phyloP scores from a whole-genome alignment of 1,140 invertebrate genomes.

The Metopolophium dirhodum region DNA sequence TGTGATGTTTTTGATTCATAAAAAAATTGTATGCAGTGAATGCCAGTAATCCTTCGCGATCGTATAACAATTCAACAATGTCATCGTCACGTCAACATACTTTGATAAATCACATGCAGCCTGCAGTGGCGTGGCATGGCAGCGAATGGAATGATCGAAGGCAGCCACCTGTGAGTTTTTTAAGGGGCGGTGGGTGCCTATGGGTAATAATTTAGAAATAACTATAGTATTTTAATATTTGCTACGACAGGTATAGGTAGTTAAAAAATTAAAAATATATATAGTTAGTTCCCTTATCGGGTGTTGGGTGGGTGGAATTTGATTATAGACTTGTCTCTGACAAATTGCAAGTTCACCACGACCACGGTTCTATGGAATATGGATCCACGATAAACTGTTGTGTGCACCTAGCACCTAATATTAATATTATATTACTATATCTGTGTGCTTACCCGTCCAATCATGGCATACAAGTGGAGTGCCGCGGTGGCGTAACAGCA shows the following conservation, averaged over 20 bases:
- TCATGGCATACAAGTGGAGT: constrained; percentile 27
- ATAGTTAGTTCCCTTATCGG: not conserved
- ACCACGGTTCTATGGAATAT: too few species aligned
- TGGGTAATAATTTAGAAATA: too few species aligned
- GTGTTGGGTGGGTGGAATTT: not conserved
- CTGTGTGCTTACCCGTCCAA: not conserved
- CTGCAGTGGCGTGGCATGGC: not conserved
- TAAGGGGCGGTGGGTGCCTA: too few species aligned
- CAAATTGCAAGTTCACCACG: too few species aligned
- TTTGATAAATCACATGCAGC: not conserved
- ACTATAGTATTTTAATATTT: not conserved
- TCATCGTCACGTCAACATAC: not conserved
- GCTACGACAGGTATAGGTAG: not conserved
- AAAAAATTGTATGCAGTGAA: not conserved
- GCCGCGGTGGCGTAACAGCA: constrained; percentile 46
- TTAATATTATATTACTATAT: not conserved
- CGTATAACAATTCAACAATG: not conserved
- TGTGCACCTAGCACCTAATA: not conserved
- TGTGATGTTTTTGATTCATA: too few species aligned
- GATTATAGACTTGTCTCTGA: too few species aligned
- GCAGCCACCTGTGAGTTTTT: too few species aligned
- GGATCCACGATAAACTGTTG: too few species aligned
- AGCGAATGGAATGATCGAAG: not conserved
- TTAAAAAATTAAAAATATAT: not conserved
- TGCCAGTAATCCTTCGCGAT: not conserved